Conservation (phyloP, 2,113 vertebrate genomes). For the Erinaceus europaeus region DNA sequence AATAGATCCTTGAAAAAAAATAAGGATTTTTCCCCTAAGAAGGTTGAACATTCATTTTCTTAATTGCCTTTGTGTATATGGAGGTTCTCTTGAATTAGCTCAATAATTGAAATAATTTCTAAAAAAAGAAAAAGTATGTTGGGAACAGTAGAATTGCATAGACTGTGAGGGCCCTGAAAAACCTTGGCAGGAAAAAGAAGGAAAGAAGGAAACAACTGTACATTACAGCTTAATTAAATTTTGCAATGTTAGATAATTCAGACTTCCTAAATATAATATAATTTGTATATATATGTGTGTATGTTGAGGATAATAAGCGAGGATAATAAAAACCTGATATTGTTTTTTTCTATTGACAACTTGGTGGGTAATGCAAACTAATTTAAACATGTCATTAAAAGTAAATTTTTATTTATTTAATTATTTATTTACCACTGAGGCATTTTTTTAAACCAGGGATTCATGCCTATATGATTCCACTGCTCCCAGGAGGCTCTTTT, state of each 20-base stretch:
- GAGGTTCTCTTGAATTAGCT: neutral
- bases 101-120: too few species aligned
- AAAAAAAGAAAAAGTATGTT: too few species aligned
- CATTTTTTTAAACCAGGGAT: too few species aligned
- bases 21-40: neutral
- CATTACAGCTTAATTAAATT: neutral
- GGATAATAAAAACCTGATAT: neutral
- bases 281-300: neutral
- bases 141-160: too few species aligned
- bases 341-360: neutral
- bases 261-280: neutral
- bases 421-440: too few species aligned
- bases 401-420: too few species aligned
- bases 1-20: neutral
- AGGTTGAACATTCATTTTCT: neutral
- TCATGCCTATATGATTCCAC: too few species aligned
- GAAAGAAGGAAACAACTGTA: neutral
- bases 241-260: neutral
- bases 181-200: too few species aligned
- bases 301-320: neutral
- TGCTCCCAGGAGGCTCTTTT: too few species aligned
- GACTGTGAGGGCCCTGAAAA: too few species aligned
- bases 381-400: constrained; percentile 16
- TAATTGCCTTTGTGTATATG: neutral
- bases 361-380: neutral